Evolutionary conservation across 2,888 invertebrate species (phyloP).

Genomic region (Tetropium fuscum): DNA sequence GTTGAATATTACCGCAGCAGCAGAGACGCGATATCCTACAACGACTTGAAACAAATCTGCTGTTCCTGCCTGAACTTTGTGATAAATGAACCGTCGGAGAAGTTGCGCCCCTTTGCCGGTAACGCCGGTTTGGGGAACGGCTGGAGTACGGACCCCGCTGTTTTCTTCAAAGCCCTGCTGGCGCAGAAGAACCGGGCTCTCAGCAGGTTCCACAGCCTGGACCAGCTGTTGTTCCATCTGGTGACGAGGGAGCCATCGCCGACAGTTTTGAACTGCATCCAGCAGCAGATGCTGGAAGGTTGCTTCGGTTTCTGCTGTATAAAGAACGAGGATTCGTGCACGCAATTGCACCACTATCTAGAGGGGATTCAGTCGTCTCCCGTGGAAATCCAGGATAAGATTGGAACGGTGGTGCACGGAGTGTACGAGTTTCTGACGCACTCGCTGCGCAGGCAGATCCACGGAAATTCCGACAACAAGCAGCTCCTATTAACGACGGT

Average conservation of each 20-base stretch:
- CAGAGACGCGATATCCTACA: conserved; percentile 43
- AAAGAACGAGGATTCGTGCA: conserved; percentile 58
- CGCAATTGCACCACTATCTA: conserved; percentile 69
- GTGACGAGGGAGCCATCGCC: conserved; percentile 53
- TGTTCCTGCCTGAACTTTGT: conserved; percentile 58
- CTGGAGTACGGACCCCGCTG: conserved; percentile 60
- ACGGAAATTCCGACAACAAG: conserved; percentile 55
- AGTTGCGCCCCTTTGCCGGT: conserved; percentile 43
- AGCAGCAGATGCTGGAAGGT: conserved; percentile 69
- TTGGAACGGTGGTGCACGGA: conserved; percentile 68
- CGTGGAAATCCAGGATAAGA: conserved; percentile 66
- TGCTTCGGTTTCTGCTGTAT: conserved; percentile 68
- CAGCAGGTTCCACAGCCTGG: conserved; percentile 54
- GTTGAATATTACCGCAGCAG: conserved; percentile 58
- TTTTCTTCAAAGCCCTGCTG: conserved; percentile 57
- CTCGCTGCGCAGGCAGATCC: conserved; percentile 62
- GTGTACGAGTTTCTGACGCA: conserved; percentile 67
- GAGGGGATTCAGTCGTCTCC: conserved; percentile 70
- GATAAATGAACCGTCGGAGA: conserved; percentile 59
- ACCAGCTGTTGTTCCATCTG: conserved; percentile 60
- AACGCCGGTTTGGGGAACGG: conserved; percentile 51
- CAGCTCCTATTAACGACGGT: conserved; percentile 68
- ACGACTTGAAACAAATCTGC: conserved; percentile 54
- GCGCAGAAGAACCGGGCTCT: conserved; percentile 59
- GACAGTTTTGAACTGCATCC: conserved; percentile 62